Conservation (phyloP, 2,888 invertebrate species). For the Ennomos quercinarius region DNA sequence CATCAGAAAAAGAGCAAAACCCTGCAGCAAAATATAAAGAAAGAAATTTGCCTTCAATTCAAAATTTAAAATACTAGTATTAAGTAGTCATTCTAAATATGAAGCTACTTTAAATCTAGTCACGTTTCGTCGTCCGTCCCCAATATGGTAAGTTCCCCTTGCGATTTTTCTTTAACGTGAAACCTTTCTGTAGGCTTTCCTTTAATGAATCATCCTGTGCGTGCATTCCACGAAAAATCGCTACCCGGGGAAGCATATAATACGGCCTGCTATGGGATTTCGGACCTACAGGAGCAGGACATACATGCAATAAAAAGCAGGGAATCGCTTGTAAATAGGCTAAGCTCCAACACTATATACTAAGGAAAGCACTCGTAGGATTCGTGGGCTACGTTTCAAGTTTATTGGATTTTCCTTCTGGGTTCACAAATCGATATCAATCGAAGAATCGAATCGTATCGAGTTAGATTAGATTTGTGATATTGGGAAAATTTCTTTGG, state of each 20-base stretch:
- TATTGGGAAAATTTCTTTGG: not conserved
- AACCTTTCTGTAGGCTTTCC: constrained; percentile 33
- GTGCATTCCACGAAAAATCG: constrained; percentile 57
- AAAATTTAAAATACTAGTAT: too few species aligned
- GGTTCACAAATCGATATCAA: constrained; percentile 35
- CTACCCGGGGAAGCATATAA: constrained; percentile 54
- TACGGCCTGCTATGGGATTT: constrained; percentile 44
- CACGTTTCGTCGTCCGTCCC: constrained; percentile 14
- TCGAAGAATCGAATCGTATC: constrained; percentile 14
- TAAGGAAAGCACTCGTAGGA: constrained; percentile 9
- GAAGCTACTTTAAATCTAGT: not conserved
- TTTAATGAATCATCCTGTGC: constrained; percentile 66
- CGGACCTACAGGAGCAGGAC: constrained; percentile 24
- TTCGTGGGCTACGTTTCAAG: constrained; percentile 17
- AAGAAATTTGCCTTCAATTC: too few species aligned
- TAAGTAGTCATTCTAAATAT: too few species aligned
- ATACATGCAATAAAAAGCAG: too few species aligned
- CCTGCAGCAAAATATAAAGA: too few species aligned
- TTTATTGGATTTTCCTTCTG: constrained; percentile 45
- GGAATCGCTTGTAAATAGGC: too few species aligned
- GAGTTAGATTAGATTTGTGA: constrained; percentile 4
- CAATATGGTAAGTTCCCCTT: constrained; percentile 8
- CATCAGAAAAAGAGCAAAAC: too few species aligned
- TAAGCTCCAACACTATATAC: constrained; percentile 3
- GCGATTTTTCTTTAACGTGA: constrained; percentile 10